Base-by-base conservation (phyloP, 2,888 invertebrate species). In the Lissonota sp. region DNA sequence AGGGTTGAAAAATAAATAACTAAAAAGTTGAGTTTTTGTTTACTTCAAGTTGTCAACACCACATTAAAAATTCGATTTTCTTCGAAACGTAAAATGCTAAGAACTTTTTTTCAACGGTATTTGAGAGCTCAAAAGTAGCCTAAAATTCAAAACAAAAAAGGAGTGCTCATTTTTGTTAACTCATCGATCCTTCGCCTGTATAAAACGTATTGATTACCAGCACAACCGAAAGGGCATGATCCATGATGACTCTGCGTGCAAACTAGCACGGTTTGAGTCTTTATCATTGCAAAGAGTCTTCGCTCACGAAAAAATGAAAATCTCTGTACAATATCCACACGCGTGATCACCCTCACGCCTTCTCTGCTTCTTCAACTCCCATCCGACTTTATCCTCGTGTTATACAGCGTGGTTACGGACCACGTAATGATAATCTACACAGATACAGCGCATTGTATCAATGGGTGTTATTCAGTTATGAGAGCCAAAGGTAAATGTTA, bases 401-500 rank as follows among this genome's bases (percentile, higher is more conserved):
- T 26, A n/a, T n/a, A 44, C 44, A 46, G 49, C 44, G 16, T 44
- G 44, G 63, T 63, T 26, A 5, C 26, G 26, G 26, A 26, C 26
- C 26, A 26, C 16, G 44, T 44, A 63, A 8, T 16, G 39, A 63
- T 44, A 63, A 16, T 44, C 14, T 8, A 63, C 7, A 10, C 10
- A 6, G 26, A 16, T 6, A 42, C 14, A 16, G 26, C 14, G 57
- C 58, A 57, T 49, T 26, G 46, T 49, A 74, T 46, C 64, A 66
- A 70, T 72, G 57, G 49, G 79, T 85, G 85, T 80, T 80, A 84
- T 83, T 82, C 80, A 79, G 67, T 77, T 46, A 70, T 84, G 86
- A 87, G 87, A 87, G 87, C 86, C 87, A 87, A 87, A 87, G 88
- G 87, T 87, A 90, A 89, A 89, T 88, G 89, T 88, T 87, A n/a